Percentiles rank a stretch among this genome's conserved stretches.
Evolutionary conservation across 2,797 vertebrate genomes (phyloP).

Genomic region (Gastrophryne carolinensis): DNA sequence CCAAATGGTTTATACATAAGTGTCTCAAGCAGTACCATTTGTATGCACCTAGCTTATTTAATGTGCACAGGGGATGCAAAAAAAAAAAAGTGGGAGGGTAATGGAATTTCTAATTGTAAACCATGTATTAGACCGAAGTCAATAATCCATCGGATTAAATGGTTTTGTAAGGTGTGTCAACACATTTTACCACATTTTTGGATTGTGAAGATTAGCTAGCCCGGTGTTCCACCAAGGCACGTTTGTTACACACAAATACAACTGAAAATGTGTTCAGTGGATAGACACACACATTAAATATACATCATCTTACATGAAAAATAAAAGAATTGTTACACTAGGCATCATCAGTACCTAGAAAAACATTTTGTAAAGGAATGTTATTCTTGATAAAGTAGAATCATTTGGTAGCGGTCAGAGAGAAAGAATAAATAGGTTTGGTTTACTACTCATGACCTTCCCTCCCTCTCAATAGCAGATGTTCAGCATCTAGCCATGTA

Average conservation of each 20-base stretch:
- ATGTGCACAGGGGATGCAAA: slow-evolving; percentile 1
- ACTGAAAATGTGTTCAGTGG: not conserved
- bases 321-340: not conserved
- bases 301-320: too few relatives aligned
- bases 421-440: too few relatives aligned
- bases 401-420: not conserved
- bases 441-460: too few relatives aligned
- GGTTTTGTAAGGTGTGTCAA: not conserved
- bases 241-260: not conserved
- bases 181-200: not conserved
- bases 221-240: not conserved
- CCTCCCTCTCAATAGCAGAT: too few relatives aligned
- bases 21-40: not conserved
- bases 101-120: not conserved
- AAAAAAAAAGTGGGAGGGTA: not conserved
- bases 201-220: not conserved
- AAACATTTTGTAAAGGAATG: not conserved
- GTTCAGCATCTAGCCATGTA: too few relatives aligned
- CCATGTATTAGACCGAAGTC: not conserved
- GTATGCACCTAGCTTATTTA: not conserved
- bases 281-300: not conserved
- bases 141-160: not conserved
- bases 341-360: not conserved
- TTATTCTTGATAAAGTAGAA: not conserved
- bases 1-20: not conserved